Evolutionary conservation across 2,113 vertebrate species (phyloP), one percentile per base, ranked within the genome.

Genomic region (Aegotheles bennettii): DNA sequence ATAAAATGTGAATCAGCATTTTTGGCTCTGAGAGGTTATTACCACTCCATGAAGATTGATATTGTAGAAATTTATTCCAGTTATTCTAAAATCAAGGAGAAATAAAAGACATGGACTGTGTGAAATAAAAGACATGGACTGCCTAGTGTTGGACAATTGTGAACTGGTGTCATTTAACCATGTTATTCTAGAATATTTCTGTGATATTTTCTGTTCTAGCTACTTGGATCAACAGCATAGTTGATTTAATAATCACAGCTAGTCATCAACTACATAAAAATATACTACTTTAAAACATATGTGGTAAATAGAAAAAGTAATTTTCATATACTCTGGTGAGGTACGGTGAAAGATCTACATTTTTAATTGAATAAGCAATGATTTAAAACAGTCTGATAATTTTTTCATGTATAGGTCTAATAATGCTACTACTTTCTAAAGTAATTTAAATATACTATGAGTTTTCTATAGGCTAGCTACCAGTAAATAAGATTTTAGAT

Each of bases 1-100:
- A n/a, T 5, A 5, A 64, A 25, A 54, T 60, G 3, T 33, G 23
- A 84, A 74, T 53, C 23, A 35, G 33, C 4, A 19, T 19, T 84
- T 89, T 76, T 87, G 36, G 5, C 43, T 65, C 23, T 31, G 26
- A 86, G 14, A 28, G 47, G 11, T 35, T 20, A 36, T 67, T 78
- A 26, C 2, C 2, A 10, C 9, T 75, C 38, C 2, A 2, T 4
- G 11, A 87, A 48, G 3, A 3, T 35, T 54, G 33, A 14, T 38
- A 33, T 53, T 65, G 29, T 0, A 59, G 29, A 10, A 16, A 10
- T 7, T 35, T 40, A 78, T 13, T 0, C 10, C 16, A 47, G 16
- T 70, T 84, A 25, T 23, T 73, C 16, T 57, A 53, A 65, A 74
- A 57, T 2, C 15, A n/a, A 61, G 10, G 5, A 65, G 28, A 53